Base-by-base conservation (phyloP, 2,113 vertebrate genomes). In the Megalops atlanticus region DNA sequence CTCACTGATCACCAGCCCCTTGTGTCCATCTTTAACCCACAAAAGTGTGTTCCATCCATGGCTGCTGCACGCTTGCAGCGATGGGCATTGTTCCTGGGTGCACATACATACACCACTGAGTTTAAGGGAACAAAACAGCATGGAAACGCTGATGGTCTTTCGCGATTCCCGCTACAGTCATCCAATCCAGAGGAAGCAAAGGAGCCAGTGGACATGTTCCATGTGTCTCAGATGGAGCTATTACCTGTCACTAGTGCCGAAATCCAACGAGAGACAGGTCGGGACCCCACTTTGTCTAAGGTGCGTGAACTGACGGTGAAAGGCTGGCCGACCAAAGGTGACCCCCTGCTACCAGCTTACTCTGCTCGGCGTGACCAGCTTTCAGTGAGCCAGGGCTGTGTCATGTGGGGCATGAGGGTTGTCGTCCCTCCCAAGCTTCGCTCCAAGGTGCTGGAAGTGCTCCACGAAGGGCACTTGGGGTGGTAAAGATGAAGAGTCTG, bases 41-140 rank as follows among this genome's bases (percentile, higher is more conserved):
- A 18, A n/a, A n/a, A n/a, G n/a, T n/a, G 41, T 36, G 36, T 70
- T 21, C 27, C 43, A 11, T 77, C 72, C 18, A 69, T 81, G 21
- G n/a, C 74, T n/a, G 58, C 64, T 49, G 41, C 71, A 38, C 68
- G n/a, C 1, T 5, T 78, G 4, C 70, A 83, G 35, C 36, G 73
- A 21, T 80, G 73, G 72, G 47, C 77, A 36, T 21, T 71, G 24
- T 79, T 76, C 0, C 47, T 76, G 31, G 43, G 43, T 31, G 43
- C 43, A 11, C 74, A 76, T 18, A 33, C 24, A 3, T 79, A 71
- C 40, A 24, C 43, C 36, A 83, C 84, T 31, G 45, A 83, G 3
- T 82, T 78, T 38, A 85, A 83, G 39, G 76, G 0, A 77, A n/a
- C n/a, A n/a, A n/a, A 78, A 1, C 68, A 74, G 2, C 86, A 83